These are phyloP conservation scores for Idaea dimidiata DNA, from an alignment of 2,888 invertebrate genomes.

Conservation along the genomic window DNA sequence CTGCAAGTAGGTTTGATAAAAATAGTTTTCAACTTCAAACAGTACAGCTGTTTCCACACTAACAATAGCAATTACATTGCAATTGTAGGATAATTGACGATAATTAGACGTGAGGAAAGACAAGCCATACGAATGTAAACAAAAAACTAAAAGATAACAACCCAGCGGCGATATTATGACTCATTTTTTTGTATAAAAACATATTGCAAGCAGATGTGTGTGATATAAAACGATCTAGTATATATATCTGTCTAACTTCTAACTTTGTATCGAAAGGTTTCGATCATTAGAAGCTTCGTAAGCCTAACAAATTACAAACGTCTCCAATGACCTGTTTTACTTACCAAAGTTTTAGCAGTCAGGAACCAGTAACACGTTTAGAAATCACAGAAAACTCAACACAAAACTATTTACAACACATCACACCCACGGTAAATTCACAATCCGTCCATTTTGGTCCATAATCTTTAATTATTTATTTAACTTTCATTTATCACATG, in stretches of 20 bases:
- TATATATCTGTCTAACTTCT: neutral
- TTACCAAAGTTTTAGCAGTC: conserved; percentile 26
- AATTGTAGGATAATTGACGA: conserved; percentile 36
- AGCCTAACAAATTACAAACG: conserved; percentile 22
- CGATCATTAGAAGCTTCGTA: conserved; percentile 9
- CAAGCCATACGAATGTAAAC: conserved; percentile 32
- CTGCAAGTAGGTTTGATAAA: too few species aligned
- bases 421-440: conserved; percentile 58
- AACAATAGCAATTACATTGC: conserved; percentile 16
- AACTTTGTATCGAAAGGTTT: conserved; percentile 2
- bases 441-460: conserved; percentile 68
- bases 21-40: conserved; percentile 17
- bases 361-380: conserved; percentile 29
- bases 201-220: conserved; percentile 18
- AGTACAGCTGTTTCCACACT: conserved; percentile 22
- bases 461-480: conserved; percentile 60
- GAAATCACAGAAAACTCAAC: conserved; percentile 31
- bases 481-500: conserved; percentile 68
- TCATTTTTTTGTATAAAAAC: conserved; percentile 16
- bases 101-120: conserved; percentile 35
- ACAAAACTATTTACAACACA: conserved; percentile 47
- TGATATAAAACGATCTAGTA: neutral
- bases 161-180: conserved; percentile 16
- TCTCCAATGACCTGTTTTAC: conserved; percentile 32
- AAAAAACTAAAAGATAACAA: conserved; percentile 40